phyloP scores from a whole-genome alignment of 2,888 invertebrate species.

The Tenthredo notha region DNA sequence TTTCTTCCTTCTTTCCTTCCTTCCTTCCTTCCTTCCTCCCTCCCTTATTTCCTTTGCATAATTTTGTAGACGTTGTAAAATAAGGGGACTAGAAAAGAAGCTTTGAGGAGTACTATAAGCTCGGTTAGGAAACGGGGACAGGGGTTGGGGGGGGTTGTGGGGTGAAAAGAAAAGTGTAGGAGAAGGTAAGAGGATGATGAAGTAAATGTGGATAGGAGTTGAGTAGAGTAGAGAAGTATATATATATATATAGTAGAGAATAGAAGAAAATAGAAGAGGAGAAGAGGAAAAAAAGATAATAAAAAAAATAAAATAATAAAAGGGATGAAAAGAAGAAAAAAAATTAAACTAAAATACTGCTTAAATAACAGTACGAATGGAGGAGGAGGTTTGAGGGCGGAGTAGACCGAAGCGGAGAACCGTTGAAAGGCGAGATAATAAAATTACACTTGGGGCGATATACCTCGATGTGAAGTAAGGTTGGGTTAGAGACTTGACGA shows the following conservation, averaged over 20 bases:
- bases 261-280: conserved; percentile 12
- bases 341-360: conserved; percentile 65
- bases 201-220: not conserved
- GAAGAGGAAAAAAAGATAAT: not conserved
- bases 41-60: conserved; percentile 66
- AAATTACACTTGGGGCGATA: conserved; percentile 67
- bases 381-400: conserved; percentile 2
- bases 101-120: conserved; percentile 52
- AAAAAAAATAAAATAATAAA: conserved; percentile 37
- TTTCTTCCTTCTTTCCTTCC: too few species aligned
- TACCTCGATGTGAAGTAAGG: conserved; percentile 56
- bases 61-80: conserved; percentile 65
- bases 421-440: conserved; percentile 64
- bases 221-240: conserved; percentile 12
- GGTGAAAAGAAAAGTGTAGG: not conserved
- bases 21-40: conserved; percentile 17
- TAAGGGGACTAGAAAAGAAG: conserved; percentile 55
- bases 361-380: conserved; percentile 66
- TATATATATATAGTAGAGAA: conserved; percentile 31
- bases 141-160: not conserved
- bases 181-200: not conserved
- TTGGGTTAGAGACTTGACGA: conserved; percentile 55
- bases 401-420: conserved; percentile 29
- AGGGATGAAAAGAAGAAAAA: conserved; percentile 37
- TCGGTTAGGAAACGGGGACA: conserved; percentile 37